A percentile compares a stretch with the other conserved stretches of the same genome.
These are phyloP conservation scores for Forpus xanthops DNA, from an alignment of 2,797 vertebrate genomes.

Conservation along the genomic window DNA sequence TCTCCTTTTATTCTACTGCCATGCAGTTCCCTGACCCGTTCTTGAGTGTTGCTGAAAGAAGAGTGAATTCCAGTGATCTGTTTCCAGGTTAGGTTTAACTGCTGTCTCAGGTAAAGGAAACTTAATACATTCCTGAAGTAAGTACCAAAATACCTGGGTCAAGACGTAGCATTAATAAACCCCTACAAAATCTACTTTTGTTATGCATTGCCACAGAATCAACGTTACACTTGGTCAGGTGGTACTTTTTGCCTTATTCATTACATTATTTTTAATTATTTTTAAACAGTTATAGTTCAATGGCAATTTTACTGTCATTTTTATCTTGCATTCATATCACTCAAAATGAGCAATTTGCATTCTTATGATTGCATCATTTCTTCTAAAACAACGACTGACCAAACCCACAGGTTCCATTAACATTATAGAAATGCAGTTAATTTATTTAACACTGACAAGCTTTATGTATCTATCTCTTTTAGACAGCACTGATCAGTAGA, in stretches of 20 bases:
- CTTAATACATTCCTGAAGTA: no score
- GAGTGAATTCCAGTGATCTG: no score
- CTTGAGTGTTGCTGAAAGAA: no score
- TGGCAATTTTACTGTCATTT: background rate
- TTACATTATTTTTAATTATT: background rate
- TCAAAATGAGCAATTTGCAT: background rate
- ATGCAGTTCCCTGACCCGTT: no score
- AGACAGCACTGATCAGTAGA: background rate
- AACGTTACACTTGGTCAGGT: background rate
- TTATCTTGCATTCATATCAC: background rate
- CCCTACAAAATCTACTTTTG: background rate
- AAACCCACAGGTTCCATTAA: background rate
- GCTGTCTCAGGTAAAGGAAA: no score
- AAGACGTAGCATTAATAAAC: background rate
- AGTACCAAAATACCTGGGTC: no score
- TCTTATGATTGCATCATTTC: background rate
- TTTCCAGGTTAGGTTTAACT: no score
- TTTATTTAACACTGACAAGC: background rate
- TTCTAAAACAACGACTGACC: background rate
- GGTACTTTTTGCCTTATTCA: background rate
- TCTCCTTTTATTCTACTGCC: no score
- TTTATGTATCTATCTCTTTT: background rate
- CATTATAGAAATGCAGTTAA: background rate
- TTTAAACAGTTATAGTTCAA: background rate
- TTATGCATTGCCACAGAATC: accelerated